These are phyloP conservation scores for Stegodyphus mimosarum DNA, from an alignment of 1,140 invertebrate species.

Conservation along the genomic window DNA sequence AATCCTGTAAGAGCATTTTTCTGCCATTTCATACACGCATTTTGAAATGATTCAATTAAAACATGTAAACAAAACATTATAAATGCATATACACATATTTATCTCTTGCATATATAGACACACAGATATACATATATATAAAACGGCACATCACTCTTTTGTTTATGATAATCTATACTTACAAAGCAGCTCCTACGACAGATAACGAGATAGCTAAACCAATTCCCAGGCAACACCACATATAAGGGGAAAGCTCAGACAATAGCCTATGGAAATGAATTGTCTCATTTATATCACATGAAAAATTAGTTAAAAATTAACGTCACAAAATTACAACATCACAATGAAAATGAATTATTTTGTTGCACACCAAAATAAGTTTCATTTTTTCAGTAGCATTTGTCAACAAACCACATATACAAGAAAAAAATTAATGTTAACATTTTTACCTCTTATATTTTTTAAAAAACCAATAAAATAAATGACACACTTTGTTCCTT, in stretches of 20 bases:
- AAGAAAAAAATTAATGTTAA: background rate
- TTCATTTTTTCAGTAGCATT: background rate
- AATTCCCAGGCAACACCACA: conserved; percentile 94
- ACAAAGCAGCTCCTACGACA: conserved; percentile 96
- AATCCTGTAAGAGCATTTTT: no score
- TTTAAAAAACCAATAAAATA: background rate
- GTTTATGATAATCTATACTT: conserved; percentile 65
- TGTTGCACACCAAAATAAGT: background rate
- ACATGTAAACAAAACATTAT: no score
- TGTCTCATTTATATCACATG: background rate
- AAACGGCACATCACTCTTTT: no score
- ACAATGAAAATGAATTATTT: background rate
- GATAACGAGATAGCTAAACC: conserved; percentile 92
- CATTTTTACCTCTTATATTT: background rate
- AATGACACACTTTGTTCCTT: background rate
- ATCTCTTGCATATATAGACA: no score
- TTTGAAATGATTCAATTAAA: no score
- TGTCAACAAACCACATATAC: background rate
- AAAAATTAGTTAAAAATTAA: background rate
- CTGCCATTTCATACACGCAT: no score
- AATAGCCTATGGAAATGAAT: conserved; percentile 75
- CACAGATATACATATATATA: no score
- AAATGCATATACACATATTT: no score
- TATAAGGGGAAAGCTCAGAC: conserved; percentile 84
- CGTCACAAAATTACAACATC: background rate